Conservation (phyloP, 2,888 invertebrate species). For the Phaedon cochleariae region DNA sequence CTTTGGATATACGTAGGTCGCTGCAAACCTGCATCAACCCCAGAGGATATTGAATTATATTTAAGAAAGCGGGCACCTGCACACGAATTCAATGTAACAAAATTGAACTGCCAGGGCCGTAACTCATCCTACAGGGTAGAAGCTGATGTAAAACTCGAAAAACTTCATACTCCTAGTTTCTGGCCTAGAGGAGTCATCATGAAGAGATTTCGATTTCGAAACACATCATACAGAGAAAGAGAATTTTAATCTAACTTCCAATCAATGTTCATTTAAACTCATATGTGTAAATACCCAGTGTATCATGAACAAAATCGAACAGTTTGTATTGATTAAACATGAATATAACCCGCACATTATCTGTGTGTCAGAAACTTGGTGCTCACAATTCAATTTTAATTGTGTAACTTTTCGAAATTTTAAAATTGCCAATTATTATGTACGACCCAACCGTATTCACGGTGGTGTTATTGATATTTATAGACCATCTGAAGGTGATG, state of each 20-base stretch:
- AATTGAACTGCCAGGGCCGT: background rate
- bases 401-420: background rate
- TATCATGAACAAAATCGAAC: background rate
- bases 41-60: background rate
- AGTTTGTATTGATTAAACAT: background rate
- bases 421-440: background rate
- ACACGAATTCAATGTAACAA: background rate
- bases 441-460: background rate
- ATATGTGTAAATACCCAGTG: background rate
- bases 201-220: background rate
- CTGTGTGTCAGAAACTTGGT: background rate
- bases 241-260: background rate
- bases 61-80: background rate
- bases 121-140: background rate
- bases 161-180: no score
- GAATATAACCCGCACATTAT: background rate
- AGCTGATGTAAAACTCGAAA: no score
- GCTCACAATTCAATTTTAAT: background rate
- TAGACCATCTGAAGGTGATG: no score
- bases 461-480: no score
- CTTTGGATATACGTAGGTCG: background rate
- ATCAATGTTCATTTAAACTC: background rate
- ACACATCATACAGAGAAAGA: background rate
- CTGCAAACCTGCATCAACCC: background rate
- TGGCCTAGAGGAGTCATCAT: no score